These are phyloP conservation scores for Formica aserva DNA, from an alignment of 2,888 invertebrate species.

Conservation along the genomic window DNA sequence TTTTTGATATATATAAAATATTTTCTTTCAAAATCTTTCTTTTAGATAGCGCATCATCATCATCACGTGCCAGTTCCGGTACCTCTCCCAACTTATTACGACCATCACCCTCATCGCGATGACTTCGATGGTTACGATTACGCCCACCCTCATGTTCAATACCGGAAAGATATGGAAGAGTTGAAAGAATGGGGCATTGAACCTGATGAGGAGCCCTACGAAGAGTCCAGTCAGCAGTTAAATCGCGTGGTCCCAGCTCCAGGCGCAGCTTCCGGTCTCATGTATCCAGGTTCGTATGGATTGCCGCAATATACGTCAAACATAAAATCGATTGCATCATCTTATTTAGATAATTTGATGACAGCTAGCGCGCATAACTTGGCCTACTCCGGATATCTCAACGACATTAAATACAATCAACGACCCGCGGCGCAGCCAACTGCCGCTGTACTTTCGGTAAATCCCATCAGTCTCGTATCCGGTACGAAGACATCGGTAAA, in stretches of 20 bases:
- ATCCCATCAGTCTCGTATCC: conserved; percentile 42
- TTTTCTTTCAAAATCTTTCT: background rate
- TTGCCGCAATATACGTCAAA: conserved; percentile 73
- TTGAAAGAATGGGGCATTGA: conserved; percentile 84
- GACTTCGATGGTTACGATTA: conserved; percentile 83
- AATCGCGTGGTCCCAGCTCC: conserved; percentile 46
- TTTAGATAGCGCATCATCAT: conserved; percentile 91
- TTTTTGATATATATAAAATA: background rate
- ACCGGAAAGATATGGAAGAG: conserved; percentile 84
- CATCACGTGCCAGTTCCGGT: conserved; percentile 87
- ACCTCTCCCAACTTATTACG: conserved; percentile 82
- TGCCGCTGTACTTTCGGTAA: conserved; percentile 46
- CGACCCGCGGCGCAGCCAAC: conserved; percentile 54
- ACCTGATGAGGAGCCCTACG: conserved; percentile 79
- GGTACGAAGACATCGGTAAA: conserved; percentile 62
- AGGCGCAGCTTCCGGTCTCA: conserved; percentile 21
- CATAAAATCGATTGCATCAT: conserved; percentile 68
- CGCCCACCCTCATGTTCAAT: conserved; percentile 83
- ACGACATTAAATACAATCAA: conserved; percentile 75
- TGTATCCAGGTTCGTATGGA: conserved; percentile 65
- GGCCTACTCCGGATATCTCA: conserved; percentile 81
- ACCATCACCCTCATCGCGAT: conserved; percentile 79
- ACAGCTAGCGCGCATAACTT: conserved; percentile 76
- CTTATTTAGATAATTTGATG: conserved; percentile 72
- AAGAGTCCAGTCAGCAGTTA: conserved; percentile 63